Evolutionary conservation across 37 sponge, comb jelly and placozoan genomes (phyloP).

Genomic region (Spongia lamella): DNA sequence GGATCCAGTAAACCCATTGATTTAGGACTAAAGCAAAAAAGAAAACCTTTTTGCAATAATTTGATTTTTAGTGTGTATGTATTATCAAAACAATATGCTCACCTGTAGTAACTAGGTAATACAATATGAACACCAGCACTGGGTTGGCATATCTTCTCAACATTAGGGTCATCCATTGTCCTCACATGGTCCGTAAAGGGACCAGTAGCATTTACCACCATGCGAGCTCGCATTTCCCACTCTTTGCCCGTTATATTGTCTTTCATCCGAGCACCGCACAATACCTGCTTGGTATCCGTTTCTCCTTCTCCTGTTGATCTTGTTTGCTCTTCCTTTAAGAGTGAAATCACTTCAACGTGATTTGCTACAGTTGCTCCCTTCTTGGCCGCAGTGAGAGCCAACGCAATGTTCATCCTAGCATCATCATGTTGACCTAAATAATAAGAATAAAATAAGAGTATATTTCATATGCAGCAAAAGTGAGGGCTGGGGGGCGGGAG

Average conservation of each 20-base stretch:
- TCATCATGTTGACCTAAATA: slow-evolving; percentile 93
- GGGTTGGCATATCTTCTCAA: slow-evolving; percentile 74
- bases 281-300: slow-evolving; percentile 29
- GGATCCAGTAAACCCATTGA: slow-evolving; percentile 98
- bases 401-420: slow-evolving; percentile 92
- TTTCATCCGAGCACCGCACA: slow-evolving; percentile 77
- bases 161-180: slow-evolving; percentile 79
- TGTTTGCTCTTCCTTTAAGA: background rate
- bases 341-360: slow-evolving; percentile 76
- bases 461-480: background rate
- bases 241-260: slow-evolving; percentile 79
- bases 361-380: slow-evolving; percentile 89
- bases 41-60: too few species aligned
- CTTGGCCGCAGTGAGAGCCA: slow-evolving; percentile 91
- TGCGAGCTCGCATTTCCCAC: slow-evolving; percentile 89
- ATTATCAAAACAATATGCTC: background rate
- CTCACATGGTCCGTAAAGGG: slow-evolving; percentile 91
- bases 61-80: too few species aligned
- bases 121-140: slow-evolving; percentile 92
- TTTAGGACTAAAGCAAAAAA: slow-evolving; percentile 59
- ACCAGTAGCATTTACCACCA: slow-evolving; percentile 97
- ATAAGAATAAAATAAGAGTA: background rate
- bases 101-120: slow-evolving; percentile 92
- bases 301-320: background rate
- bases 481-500: background rate